Evolutionary conservation across 2,113 vertebrate species (phyloP), one percentile per base, ranked within the genome.

Genomic region (Paedocypris sp.): DNA sequence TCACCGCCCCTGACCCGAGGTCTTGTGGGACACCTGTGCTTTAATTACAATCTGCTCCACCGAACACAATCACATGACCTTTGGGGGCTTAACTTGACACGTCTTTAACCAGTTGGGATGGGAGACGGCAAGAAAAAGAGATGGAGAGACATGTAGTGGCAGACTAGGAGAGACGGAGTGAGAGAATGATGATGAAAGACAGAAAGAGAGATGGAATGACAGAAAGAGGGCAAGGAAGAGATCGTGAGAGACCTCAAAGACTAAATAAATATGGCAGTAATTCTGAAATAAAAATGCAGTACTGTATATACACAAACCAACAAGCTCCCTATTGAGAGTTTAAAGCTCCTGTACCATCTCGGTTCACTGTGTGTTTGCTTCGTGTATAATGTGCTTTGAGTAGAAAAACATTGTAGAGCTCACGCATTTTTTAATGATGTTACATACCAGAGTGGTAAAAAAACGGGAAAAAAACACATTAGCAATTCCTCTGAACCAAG

Each of bases 1-100:
- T 41, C 26, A 23, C 41, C 43, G 48, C 52, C 32, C 49, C 23
- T 33, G 60, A 52, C 60, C 48, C n/a, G 10, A 18, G 26, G 28
- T 52, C 47, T 51, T 52, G 38, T 31, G 60, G 49, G 47, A 52
- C 22, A 28, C 36, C 29, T 16, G 5, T 10, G 10, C 48, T 52
- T 38, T 62, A 50, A 62, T 62, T 62, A 62, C 31, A 23, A n/a
- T 62, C 52, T 43, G 26, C 9, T 33, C 60, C 43, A 38, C 28
- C 3, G 28, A n/a, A 39, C 1, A 6, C 31, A 31, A 62, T 38
- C 48, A 28, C 4, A 15, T 33, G 38, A 62, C 48, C 38, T 42
- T 51, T 12, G 9, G 13, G 36, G 2, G 7, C 36, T 33, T 12
- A 62, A 51, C 26, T 9, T 12, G 38, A 29, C 4, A 25, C 8